Percentiles rank a stretch among this genome's conserved stretches.
phyloP scores from a whole-genome alignment of 1,140 invertebrate genomes.

The Battus philenor region DNA sequence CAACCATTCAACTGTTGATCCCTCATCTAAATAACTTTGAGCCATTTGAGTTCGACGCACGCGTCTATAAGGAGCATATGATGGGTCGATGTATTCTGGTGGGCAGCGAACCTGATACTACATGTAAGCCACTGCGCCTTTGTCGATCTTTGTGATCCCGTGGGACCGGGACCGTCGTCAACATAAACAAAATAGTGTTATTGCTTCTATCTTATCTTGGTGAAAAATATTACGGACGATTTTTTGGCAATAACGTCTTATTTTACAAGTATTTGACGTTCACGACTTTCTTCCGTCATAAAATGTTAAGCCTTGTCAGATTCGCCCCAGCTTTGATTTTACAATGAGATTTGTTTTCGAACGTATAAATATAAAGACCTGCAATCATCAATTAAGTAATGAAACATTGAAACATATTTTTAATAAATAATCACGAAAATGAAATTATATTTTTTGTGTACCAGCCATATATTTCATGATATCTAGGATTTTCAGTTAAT shows the following conservation, averaged over 20 bases:
- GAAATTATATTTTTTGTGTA: no score
- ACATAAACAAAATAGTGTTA: slow-evolving; percentile 67
- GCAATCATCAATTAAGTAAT: no score
- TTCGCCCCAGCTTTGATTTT: no score
- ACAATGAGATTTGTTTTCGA: no score
- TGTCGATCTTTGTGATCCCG: slow-evolving; percentile 46
- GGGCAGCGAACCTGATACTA: slow-evolving; percentile 37
- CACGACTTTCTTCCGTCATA: slow-evolving; percentile 2
- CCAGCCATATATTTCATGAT: no score
- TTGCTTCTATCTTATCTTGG: slow-evolving; percentile 60
- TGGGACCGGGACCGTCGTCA: slow-evolving; percentile 53
- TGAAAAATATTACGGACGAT: slow-evolving; percentile 52
- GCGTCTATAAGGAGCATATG: not conserved
- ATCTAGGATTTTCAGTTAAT: no score
- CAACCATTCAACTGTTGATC: slow-evolving; percentile 31
- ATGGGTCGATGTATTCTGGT: slow-evolving; percentile 14
- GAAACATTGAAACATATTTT: no score
- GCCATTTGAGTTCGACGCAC: not conserved
- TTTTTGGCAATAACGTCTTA: slow-evolving; percentile 39
- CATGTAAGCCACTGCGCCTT: slow-evolving; percentile 48
- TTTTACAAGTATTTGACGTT: slow-evolving; percentile 28
- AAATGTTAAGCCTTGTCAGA: no score
- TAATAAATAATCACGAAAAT: no score
- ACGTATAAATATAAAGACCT: no score
- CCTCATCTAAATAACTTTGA: slow-evolving; percentile 30